These are phyloP conservation scores for Suricata suricatta DNA, from an alignment of 2,113 vertebrate genomes.

Conservation along the genomic window DNA sequence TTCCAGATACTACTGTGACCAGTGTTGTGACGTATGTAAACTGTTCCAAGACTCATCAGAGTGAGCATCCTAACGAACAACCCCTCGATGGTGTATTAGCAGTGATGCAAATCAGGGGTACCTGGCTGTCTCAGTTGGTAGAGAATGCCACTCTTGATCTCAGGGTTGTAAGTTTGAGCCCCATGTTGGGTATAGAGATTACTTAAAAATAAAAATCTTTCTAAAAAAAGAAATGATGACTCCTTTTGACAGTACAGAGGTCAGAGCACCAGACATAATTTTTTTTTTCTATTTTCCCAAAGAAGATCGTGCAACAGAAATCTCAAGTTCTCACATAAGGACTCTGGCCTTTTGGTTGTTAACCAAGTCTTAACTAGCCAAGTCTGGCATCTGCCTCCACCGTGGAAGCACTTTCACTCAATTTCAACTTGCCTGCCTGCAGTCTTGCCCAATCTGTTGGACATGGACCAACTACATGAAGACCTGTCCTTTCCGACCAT, in stretches of 20 bases:
- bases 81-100: neutral
- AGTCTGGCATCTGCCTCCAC: neutral
- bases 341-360: neutral
- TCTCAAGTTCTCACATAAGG: neutral
- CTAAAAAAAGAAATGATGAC: neutral
- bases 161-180: neutral
- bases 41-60: neutral
- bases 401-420: neutral
- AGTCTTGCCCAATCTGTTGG: neutral
- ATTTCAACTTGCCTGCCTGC: neutral
- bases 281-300: neutral
- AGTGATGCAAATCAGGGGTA: neutral
- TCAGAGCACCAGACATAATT: neutral
- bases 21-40: neutral
- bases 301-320: neutral
- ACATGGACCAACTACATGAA: neutral
- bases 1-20: neutral
- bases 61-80: neutral
- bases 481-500: neutral
- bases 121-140: neutral
- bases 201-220: neutral
- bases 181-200: neutral
- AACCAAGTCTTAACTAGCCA: neutral
- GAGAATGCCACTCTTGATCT: neutral
- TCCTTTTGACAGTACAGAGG: neutral